Base-by-base conservation (phyloP, 30 jellyfish, hydroid and myxozoan genomes). In the Chrysaora quinquecirrha region DNA sequence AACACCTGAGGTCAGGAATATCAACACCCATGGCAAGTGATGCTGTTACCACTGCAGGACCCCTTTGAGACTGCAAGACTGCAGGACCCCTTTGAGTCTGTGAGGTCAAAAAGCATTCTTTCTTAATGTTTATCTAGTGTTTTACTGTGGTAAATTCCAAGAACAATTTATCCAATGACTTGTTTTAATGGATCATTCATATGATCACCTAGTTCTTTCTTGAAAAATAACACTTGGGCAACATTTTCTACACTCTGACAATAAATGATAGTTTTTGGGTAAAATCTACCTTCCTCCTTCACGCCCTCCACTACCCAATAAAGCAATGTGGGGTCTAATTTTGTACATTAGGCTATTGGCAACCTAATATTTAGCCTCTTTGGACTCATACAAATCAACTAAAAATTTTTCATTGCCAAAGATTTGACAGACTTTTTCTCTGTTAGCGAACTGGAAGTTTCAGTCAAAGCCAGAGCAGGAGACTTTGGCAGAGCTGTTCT, bases 1-100 rank as follows among this genome's bases (percentile, higher is more conserved):
- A 20, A 71, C 64, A n/a, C n/a, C n/a, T n/a, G n/a, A 71, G 25
- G 47, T 71, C 68, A 71, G 34, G 29, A 50, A 32, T 71, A 30
- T 71, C 68, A 71, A 71, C 47, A 28, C 82, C 82, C 82, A 71
- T 71, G 24, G 18, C 67, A 14, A 71, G 47, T 35, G 82, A 71
- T 43, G 82, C 9, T 71, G 82, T 71, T 34, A 68, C 82, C 34
- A 71, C n/a, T n/a, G n/a, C n/a, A n/a, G n/a, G n/a, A n/a, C n/a
- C n/a, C n/a, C n/a, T n/a, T n/a, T n/a, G n/a, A n/a, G n/a, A n/a
- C 31, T 1, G 32, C 80, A 30, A 68, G 28, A 4, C 80, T 68
- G 63, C 80, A 68, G 27, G 82, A 71, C 25, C 82, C 82, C 6
- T 31, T 48, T 21, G 64, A 14, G 64, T 71, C 68, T 31, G 82